phyloP scores from a whole-genome alignment of 2,888 invertebrate species.

The Euproctis similis region DNA sequence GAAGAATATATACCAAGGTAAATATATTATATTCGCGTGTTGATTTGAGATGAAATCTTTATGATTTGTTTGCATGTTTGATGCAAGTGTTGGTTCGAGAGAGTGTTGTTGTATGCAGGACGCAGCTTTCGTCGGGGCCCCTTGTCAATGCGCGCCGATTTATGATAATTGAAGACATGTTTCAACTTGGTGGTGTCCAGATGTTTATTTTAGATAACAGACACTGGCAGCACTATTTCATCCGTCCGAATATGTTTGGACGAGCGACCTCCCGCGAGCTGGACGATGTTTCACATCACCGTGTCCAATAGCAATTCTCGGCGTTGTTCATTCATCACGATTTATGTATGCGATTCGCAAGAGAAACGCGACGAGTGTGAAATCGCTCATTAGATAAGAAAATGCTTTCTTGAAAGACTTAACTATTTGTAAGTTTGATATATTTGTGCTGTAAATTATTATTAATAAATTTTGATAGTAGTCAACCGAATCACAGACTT shows the following conservation, averaged over 20 bases:
- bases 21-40: too few species aligned
- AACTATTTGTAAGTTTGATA: constrained; percentile 31
- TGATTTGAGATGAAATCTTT: constrained; percentile 30
- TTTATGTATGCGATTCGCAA: constrained; percentile 57
- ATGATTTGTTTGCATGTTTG: constrained; percentile 43
- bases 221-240: constrained; percentile 67
- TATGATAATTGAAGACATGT: constrained; percentile 76
- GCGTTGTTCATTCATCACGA: constrained; percentile 52
- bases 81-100: constrained; percentile 22
- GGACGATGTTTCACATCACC: constrained; percentile 27
- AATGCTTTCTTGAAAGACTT: constrained; percentile 27
- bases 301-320: constrained; percentile 57
- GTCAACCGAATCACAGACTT: too few species aligned
- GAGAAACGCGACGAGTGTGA: constrained; percentile 50
- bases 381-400: constrained; percentile 50
- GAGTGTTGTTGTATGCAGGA: constrained; percentile 38
- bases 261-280: constrained; percentile 64
- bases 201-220: constrained; percentile 75
- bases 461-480: not conserved
- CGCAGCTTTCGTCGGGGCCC: constrained; percentile 58
- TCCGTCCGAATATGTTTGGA: constrained; percentile 63
- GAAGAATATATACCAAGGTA: too few species aligned
- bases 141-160: constrained; percentile 67
- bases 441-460: constrained; percentile 12
- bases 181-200: constrained; percentile 70